phyloP scores from a whole-genome alignment of 2,888 invertebrate species.

The Athrips mouffetella region DNA sequence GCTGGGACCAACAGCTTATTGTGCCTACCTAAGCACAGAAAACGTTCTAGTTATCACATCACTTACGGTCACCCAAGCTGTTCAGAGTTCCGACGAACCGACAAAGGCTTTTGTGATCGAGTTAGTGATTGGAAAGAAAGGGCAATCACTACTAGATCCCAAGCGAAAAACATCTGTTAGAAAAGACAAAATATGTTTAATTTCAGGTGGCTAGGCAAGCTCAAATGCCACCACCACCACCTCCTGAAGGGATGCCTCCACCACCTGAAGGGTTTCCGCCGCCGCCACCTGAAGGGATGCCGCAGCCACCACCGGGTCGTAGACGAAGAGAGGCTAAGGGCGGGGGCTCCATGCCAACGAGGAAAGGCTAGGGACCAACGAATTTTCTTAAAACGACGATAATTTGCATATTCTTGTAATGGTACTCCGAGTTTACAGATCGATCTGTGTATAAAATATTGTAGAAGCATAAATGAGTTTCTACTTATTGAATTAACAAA shows the following conservation, averaged over 20 bases:
- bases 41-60: too few species aligned
- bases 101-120: too few species aligned
- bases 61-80: too few species aligned
- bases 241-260: constrained; percentile 15
- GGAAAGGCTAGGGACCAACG: constrained; percentile 48
- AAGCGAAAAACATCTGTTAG: not conserved
- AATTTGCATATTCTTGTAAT: not conserved
- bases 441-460: constrained; percentile 12
- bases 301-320: constrained; percentile 30
- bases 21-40: too few species aligned
- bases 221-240: constrained; percentile 27
- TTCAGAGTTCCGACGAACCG: too few species aligned
- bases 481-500: too few species aligned
- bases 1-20: too few species aligned
- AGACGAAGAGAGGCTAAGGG: constrained; percentile 58
- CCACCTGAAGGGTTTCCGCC: constrained; percentile 20
- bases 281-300: constrained; percentile 18
- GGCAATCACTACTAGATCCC: not conserved
- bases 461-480: not conserved
- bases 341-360: constrained; percentile 63
- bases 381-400: not conserved
- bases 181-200: not conserved
- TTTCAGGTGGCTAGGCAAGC: constrained; percentile 51
- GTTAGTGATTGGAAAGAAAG: too few species aligned
- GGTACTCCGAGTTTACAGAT: constrained; percentile 10